Evolutionary conservation across 2,888 invertebrate species (phyloP), one percentile per base, ranked within the genome.

Genomic region (Macropis europaea): DNA sequence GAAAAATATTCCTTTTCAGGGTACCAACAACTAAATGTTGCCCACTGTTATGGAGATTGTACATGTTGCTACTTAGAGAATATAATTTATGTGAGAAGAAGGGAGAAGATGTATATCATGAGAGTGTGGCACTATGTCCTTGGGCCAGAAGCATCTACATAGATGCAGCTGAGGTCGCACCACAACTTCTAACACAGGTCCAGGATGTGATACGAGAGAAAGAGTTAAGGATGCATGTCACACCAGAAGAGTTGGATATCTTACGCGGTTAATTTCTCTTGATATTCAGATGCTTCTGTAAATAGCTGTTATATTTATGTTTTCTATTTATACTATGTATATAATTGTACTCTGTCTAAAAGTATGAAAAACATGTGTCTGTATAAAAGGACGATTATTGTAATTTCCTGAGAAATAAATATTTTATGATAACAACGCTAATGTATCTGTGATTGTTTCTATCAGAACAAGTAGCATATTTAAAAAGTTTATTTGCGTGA

Each of bases 171-270:
- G 92, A 92, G 74, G 92, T 93, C 80, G 92, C 94, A 36, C 94
- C 93, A 30, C 90, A 90, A 75, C 74, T 87, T 66, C 75, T 90
- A 72, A 91, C 92, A 0, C 94, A 94, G 90, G 92, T 96, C 77
- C 94, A 94, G 84, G 96, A 95, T 90, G 90, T 95, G 62, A 92
- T 95, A 84, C 93, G 94, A 56, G 95, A 95, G 86, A 95, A 95
- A 84, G 93, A 94, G 85, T 90, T 96, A 69, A 91, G 96, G 56
- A 91, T 95, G 82, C 96, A 95, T 89, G 93, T 95, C 43, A 93
- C 95, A 43, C 94, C 94, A 0, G 95, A 95, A 88, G 96, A 96
- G 90, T 91, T 96, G 63, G 93, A 93, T 75, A 92, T 94, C 66
- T 86, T 95, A 36, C 90, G 94, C 79, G 91, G 88, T 84, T 71